Base-by-base conservation (phyloP, 1,140 invertebrate genomes). In the Temnothorax curvispinosus region DNA sequence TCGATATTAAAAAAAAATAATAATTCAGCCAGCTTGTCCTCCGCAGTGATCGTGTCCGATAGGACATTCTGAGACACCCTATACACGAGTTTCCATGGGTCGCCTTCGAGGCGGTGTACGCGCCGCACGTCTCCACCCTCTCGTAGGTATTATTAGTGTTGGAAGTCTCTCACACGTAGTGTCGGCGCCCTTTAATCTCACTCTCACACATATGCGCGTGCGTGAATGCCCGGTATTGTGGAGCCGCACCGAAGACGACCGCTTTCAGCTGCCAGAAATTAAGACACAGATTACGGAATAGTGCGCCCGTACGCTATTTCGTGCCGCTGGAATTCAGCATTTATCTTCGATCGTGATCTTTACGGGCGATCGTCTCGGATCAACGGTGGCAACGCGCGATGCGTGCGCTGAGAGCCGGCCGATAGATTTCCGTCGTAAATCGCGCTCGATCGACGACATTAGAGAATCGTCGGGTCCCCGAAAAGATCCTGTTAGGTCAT, bases 101-200 rank as follows among this genome's bases (percentile, higher is more conserved):
- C 84, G 69, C 64, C 64, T 54, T 65, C 76, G 88, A 88, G 87
- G 87, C 87, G 60, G 65, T 62, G 60, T 54, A n/a, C 78, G 67
- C 72, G 32, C 78, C 74, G 71, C 72, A 50, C 62, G 62, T 62
- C 81, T 88, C 78, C 80, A 87, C 74, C 87, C 90, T 87, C 80
- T 87, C 71, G 72, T 91, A 89, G 89, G 88, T 92, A 93, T 92
- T 93, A 92, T 92, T 92, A 92, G 92, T 92, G 90, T 90, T 81
- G 87, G 91, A 90, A 91, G 90, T 84, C 71, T 92, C 91, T 92
- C 92, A 91, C 92, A 88, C 91, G 90, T 88, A 89, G 86, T 21
- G 92, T 93, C 92, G 92, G 92, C 91, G 92, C 91, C 91, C 92
- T 93, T 93, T 93, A 92, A 93, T 93, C 92, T 92, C 85, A 85